A percentile compares a stretch with the other conserved stretches of the same genome.
Conservation (phyloP, 2,888 invertebrate species). For the Prosopocoilus inquinatus region DNA sequence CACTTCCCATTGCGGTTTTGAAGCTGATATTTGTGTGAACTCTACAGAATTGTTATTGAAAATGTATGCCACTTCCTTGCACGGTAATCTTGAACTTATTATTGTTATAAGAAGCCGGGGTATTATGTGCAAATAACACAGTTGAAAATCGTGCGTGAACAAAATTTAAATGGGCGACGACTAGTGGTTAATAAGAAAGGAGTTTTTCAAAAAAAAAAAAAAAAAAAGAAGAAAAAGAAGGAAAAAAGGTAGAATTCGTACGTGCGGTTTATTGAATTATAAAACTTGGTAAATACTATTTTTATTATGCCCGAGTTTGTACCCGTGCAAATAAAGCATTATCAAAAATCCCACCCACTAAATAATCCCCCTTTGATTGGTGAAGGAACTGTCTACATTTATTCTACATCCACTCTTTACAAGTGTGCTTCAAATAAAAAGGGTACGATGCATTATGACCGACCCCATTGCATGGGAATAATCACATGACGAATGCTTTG, state of each 20-base stretch:
- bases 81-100: constrained; percentile 1
- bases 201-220: neutral
- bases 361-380: constrained; percentile 15
- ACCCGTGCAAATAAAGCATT: constrained; percentile 6
- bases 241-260: neutral
- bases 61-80: constrained; percentile 3
- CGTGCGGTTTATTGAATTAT: neutral
- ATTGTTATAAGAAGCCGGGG: constrained; percentile 1
- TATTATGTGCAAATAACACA: constrained; percentile 1
- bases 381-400: constrained; percentile 6
- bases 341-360: constrained; percentile 16
- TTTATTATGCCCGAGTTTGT: constrained; percentile 25
- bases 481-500: constrained; percentile 33
- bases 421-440: constrained; percentile 2
- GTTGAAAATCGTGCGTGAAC: constrained; percentile 7
- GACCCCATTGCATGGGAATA: constrained; percentile 36
- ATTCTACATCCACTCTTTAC: neutral
- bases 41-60: neutral
- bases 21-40: neutral
- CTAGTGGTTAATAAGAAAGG: neutral
- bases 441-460: constrained; percentile 10
- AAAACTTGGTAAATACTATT: constrained; percentile 16
- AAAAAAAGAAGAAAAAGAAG: neutral
- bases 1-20: neutral
- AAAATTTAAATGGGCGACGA: neutral